These are phyloP conservation scores for Xestia c-nigrum DNA, from an alignment of 2,888 invertebrate species.

Conservation along the genomic window DNA sequence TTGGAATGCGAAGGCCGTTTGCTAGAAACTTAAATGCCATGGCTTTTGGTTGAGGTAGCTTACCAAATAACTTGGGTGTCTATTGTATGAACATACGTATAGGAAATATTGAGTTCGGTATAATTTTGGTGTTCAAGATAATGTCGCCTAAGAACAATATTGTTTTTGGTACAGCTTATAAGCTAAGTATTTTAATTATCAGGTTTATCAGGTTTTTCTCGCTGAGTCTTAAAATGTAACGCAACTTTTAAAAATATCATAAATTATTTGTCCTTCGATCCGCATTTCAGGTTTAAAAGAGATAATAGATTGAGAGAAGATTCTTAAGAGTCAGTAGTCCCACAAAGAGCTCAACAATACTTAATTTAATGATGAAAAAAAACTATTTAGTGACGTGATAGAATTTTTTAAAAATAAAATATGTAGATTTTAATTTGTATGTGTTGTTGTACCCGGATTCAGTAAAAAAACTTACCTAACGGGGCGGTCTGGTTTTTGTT, in stretches of 20 bases:
- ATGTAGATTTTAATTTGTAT: slow-evolving; percentile 14
- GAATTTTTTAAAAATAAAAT: slow-evolving; percentile 10
- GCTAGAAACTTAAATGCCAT: slow-evolving; percentile 69
- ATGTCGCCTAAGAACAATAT: neutral
- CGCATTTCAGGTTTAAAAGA: neutral
- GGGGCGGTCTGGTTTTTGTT: neutral
- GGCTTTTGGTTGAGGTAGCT: slow-evolving; percentile 56
- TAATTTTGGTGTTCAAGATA: neutral
- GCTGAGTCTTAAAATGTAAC: neutral
- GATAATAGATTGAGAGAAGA: neutral
- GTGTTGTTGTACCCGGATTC: slow-evolving; percentile 19
- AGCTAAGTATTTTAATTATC: neutral
- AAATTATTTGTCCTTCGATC: neutral
- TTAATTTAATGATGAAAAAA: neutral
- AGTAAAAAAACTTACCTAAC: slow-evolving; percentile 18
- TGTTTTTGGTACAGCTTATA: neutral
- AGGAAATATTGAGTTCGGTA: slow-evolving; percentile 8
- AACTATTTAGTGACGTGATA: slow-evolving; percentile 3
- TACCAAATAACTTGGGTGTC: slow-evolving; percentile 36
- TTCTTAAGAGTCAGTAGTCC: neutral
- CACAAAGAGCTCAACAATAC: too few relatives aligned
- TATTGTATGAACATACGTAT: slow-evolving; percentile 16
- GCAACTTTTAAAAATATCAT: neutral
- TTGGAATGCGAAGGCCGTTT: slow-evolving; percentile 71
- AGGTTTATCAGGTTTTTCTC: neutral